Percentiles rank a stretch among this genome's conserved stretches.
Evolutionary conservation across 2,113 vertebrate genomes (phyloP).

Genomic region (Petrocephalus microphthalmus): DNA sequence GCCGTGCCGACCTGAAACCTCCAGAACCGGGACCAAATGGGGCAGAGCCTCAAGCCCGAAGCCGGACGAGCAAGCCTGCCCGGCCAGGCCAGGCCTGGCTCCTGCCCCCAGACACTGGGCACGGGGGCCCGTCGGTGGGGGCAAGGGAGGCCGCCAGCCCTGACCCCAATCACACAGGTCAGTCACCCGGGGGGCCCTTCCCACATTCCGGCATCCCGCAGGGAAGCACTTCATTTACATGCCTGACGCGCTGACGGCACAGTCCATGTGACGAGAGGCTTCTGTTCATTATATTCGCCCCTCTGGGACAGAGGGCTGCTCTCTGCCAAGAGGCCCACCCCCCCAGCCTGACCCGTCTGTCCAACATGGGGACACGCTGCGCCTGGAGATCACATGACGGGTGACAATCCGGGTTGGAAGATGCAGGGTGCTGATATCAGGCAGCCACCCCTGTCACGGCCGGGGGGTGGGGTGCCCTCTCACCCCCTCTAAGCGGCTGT

Average conservation of each 20-base stretch:
- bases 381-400: neutral
- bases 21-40: neutral
- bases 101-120: neutral
- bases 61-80: neutral
- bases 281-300: slow-evolving; percentile 24
- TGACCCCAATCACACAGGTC: slow-evolving; percentile 36
- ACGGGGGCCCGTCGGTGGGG: neutral
- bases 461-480: slow-evolving; percentile 40
- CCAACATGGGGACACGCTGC: neutral
- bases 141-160: neutral
- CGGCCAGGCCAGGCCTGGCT: neutral
- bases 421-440: neutral
- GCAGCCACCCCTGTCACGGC: neutral
- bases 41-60: slow-evolving; percentile 24
- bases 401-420: neutral
- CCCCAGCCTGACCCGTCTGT: neutral
- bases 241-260: neutral
- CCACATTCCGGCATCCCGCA: slow-evolving; percentile 40
- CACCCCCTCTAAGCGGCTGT: slow-evolving; percentile 56
- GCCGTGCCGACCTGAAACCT: neutral
- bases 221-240: slow-evolving; percentile 25
- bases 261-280: slow-evolving; percentile 21
- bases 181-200: slow-evolving; percentile 29
- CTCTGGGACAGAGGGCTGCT: slow-evolving; percentile 5
- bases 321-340: neutral